Evolutionary conservation across 2,113 vertebrate genomes (phyloP).

Genomic region (Chauna torquata): DNA sequence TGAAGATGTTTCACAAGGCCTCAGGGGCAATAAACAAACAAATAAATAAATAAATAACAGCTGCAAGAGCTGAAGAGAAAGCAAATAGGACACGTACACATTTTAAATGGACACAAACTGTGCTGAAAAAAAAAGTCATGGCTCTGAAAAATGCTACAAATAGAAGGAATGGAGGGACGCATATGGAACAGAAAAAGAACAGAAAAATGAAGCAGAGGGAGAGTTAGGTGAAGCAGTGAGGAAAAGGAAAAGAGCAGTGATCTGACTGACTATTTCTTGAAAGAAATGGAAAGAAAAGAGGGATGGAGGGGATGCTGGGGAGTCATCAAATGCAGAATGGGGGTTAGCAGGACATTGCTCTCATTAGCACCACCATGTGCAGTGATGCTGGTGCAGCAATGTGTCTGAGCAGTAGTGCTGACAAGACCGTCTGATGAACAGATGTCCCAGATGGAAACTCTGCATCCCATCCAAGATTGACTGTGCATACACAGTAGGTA

Average conservation of each 20-base stretch:
- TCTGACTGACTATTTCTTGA: background rate
- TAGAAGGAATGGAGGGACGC: background rate
- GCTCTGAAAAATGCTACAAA: background rate
- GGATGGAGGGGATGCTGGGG: background rate
- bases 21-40: background rate
- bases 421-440: background rate
- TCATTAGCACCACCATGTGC: background rate
- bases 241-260: background rate
- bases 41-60: background rate
- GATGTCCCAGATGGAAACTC: rapidly evolving
- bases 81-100: background rate
- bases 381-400: background rate
- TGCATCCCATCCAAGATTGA: background rate
- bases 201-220: background rate
- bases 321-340: background rate
- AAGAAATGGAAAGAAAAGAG: background rate
- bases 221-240: background rate
- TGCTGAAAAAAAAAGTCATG: background rate
- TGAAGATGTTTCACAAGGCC: background rate
- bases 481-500: background rate
- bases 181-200: background rate
- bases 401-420: background rate
- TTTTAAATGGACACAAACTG: background rate
- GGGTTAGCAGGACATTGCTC: background rate
- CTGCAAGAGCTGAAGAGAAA: background rate